Evolutionary conservation across 2,888 invertebrate genomes (phyloP).

Genomic region (Platerodrilus igneus): DNA sequence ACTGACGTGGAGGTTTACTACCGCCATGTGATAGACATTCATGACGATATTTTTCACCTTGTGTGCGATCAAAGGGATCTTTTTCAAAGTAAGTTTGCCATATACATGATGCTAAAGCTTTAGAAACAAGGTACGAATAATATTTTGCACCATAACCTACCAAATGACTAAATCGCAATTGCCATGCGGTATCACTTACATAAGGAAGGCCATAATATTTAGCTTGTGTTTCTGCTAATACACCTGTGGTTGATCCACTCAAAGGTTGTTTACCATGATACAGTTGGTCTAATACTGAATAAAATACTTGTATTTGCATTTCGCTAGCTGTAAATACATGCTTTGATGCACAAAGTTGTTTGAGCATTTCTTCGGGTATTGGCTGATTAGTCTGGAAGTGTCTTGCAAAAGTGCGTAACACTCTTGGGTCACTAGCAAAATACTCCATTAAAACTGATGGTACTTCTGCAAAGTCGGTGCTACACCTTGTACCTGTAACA

Average conservation of each 20-base stretch:
- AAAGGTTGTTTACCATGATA: constrained; percentile 68
- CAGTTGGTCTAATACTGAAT: constrained; percentile 85
- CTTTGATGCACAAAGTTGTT: constrained; percentile 78
- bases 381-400: constrained; percentile 86
- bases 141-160: constrained; percentile 99
- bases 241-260: constrained; percentile 61
- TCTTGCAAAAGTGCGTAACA: constrained; percentile 78
- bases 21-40: constrained; percentile 85
- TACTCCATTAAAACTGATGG: constrained; percentile 99
- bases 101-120: constrained; percentile 87
- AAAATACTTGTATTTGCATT: constrained; percentile 68
- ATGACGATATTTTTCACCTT: constrained; percentile 72
- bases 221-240: constrained; percentile 70
- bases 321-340: constrained; percentile 85
- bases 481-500: constrained; percentile 70
- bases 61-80: constrained; percentile 70
- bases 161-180: constrained; percentile 90
- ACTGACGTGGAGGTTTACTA: constrained; percentile 70
- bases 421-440: constrained; percentile 85
- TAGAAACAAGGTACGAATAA: constrained; percentile 94
- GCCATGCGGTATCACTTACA: constrained; percentile 92
- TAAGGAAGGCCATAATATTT: constrained; percentile 84
- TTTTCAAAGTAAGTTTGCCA: constrained; percentile 83
- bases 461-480: constrained; percentile 98
- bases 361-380: constrained; percentile 74